Evolutionary conservation across 2,888 invertebrate genomes (phyloP).

Genomic region (Drosophila prolongata): DNA sequence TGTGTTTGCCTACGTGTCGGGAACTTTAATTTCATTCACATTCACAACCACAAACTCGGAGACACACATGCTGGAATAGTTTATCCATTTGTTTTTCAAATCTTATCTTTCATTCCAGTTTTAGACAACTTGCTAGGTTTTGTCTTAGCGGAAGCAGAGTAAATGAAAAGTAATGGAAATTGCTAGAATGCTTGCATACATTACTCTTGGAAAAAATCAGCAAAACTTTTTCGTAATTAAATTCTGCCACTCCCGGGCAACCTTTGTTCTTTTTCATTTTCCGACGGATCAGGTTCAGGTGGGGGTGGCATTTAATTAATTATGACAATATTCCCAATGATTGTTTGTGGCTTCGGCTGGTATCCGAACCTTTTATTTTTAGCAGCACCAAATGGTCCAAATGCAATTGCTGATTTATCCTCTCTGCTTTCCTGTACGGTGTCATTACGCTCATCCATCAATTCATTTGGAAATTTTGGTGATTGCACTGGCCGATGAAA

Average conservation of each 20-base stretch:
- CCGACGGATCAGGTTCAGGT: neutral
- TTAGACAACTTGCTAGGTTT: constrained; percentile 19
- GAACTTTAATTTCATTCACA: constrained; percentile 31
- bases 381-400: constrained; percentile 11
- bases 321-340: constrained; percentile 28
- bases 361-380: neutral
- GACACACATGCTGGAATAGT: constrained; percentile 30
- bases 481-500: constrained; percentile 36
- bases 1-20: constrained; percentile 55
- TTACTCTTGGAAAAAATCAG: constrained; percentile 28
- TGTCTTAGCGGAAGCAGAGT: constrained; percentile 9
- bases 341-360: neutral
- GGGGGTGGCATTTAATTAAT: constrained; percentile 16
- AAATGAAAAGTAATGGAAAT: constrained; percentile 30
- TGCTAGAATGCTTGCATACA: constrained; percentile 26
- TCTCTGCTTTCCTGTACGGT: neutral
- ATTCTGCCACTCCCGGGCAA: constrained; percentile 19
- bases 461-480: constrained; percentile 48
- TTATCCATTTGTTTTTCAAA: constrained; percentile 40
- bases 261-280: constrained; percentile 1
- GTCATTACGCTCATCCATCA: constrained; percentile 23
- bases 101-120: constrained; percentile 8
- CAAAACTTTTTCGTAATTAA: constrained; percentile 39
- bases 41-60: neutral
- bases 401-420: constrained; percentile 22